These are phyloP conservation scores for Petroica traversi DNA, from an alignment of 2,113 vertebrate genomes.

Conservation along the genomic window DNA sequence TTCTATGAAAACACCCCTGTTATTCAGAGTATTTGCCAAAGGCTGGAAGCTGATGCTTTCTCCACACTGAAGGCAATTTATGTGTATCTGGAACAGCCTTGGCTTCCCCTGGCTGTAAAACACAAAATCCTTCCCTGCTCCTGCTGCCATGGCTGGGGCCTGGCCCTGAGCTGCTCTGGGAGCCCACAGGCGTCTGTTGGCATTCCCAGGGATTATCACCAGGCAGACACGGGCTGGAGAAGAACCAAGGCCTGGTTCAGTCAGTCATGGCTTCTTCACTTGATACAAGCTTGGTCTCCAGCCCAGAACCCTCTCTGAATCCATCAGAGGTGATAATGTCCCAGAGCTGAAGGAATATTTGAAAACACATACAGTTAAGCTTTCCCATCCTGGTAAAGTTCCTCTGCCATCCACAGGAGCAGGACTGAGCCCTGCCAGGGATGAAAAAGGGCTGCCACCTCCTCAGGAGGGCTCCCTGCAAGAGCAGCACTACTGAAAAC, in stretches of 20 bases:
- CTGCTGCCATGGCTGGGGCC: fast-evolving
- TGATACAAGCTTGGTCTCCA: not conserved
- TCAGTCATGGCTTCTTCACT: not conserved
- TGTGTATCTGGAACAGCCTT: not conserved
- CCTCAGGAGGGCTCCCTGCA: not conserved
- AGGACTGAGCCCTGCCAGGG: not conserved
- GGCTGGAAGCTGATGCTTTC: not conserved
- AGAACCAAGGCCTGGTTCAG: not conserved
- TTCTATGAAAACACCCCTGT: not conserved
- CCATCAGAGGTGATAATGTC: not conserved
- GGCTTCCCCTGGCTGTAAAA: not conserved
- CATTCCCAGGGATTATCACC: not conserved
- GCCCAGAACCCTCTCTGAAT: not conserved
- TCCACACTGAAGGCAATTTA: not conserved
- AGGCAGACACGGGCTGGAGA: not conserved
- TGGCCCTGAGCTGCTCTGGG: not conserved
- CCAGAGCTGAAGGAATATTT: not conserved
- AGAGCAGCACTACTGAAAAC: not conserved
- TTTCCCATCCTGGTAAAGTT: not conserved
- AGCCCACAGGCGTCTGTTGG: not conserved
- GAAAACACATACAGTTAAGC: not conserved
- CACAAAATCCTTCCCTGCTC: not conserved
- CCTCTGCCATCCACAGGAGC: not conserved
- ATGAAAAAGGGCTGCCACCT: not conserved
- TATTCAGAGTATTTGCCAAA: not conserved